Evolutionary conservation across 2,888 invertebrate genomes (phyloP).

Genomic region (Eretmocerus hayati): DNA sequence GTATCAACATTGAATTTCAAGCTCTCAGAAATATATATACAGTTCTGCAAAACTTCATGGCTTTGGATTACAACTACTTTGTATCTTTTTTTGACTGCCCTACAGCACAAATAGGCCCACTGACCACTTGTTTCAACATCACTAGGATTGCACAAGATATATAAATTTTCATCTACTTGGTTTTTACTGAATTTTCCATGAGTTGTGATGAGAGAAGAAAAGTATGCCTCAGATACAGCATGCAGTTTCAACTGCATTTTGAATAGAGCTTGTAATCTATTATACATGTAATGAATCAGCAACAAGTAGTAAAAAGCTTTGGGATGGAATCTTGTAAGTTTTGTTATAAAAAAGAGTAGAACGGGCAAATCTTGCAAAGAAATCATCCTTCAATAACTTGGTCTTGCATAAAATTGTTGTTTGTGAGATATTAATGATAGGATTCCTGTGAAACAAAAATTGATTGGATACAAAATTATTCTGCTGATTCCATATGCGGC

Average conservation of each 20-base stretch:
- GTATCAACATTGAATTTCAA: slow-evolving; percentile 34
- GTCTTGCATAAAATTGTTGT: too few relatives aligned
- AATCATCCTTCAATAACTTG: too few relatives aligned
- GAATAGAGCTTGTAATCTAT: slow-evolving; percentile 26
- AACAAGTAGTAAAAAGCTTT: slow-evolving; percentile 29
- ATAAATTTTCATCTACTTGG: slow-evolving; percentile 31
- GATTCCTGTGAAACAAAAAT: too few relatives aligned
- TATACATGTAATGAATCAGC: slow-evolving; percentile 28
- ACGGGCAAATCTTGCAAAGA: not conserved
- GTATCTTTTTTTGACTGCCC: slow-evolving; percentile 30
- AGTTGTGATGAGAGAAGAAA: slow-evolving; percentile 24
- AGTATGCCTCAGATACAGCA: slow-evolving; percentile 25
- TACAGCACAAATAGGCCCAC: slow-evolving; percentile 33
- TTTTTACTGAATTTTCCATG: slow-evolving; percentile 12
- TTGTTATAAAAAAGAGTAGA: slow-evolving; percentile 5
- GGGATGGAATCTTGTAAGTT: slow-evolving; percentile 19
- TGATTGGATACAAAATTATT: too few relatives aligned
- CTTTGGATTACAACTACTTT: slow-evolving; percentile 31
- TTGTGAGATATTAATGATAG: too few relatives aligned
- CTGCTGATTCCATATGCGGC: too few relatives aligned
- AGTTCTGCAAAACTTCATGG: slow-evolving; percentile 19
- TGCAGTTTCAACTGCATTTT: slow-evolving; percentile 21
- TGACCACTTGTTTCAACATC: slow-evolving; percentile 6
- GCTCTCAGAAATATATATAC: slow-evolving; percentile 34
- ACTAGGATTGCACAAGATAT: slow-evolving; percentile 27